Conservation (phyloP, 1,140 invertebrate species). For the Pomacea maculata region DNA sequence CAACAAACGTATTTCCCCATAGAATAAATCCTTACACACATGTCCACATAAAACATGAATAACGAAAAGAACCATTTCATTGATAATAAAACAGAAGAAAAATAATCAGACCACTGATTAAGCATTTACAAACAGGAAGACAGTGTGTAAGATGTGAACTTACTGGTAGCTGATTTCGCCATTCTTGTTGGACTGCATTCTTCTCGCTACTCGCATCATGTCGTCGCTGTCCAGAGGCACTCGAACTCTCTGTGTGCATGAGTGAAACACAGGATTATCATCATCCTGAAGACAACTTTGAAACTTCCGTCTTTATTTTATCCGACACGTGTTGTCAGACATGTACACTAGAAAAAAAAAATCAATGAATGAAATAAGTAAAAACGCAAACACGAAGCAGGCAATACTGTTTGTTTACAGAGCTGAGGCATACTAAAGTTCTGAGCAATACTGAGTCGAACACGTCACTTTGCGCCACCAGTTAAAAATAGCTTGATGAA, state of each 20-base stretch:
- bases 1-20: too few species aligned
- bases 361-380: too few species aligned
- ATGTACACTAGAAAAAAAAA: too few species aligned
- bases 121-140: not conserved
- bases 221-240: constrained; percentile 49
- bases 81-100: not conserved
- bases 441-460: not conserved
- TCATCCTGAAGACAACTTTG: not conserved
- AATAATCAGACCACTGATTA: not conserved
- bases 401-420: too few species aligned
- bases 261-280: too few species aligned
- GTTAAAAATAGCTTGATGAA: not conserved
- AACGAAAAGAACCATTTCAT: too few species aligned
- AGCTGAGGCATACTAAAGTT: too few species aligned
- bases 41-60: too few species aligned
- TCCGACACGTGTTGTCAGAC: too few species aligned
- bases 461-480: not conserved
- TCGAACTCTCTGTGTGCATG: constrained; percentile 38
- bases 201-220: constrained; percentile 41
- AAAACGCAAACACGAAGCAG: too few species aligned
- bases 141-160: constrained; percentile 8
- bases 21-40: too few species aligned
- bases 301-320: too few species aligned
- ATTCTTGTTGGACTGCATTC: constrained; percentile 44
- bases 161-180: constrained; percentile 55